Evolutionary conservation across 1,140 invertebrate species (phyloP).

Genomic region (Eriosoma lanigerum): DNA sequence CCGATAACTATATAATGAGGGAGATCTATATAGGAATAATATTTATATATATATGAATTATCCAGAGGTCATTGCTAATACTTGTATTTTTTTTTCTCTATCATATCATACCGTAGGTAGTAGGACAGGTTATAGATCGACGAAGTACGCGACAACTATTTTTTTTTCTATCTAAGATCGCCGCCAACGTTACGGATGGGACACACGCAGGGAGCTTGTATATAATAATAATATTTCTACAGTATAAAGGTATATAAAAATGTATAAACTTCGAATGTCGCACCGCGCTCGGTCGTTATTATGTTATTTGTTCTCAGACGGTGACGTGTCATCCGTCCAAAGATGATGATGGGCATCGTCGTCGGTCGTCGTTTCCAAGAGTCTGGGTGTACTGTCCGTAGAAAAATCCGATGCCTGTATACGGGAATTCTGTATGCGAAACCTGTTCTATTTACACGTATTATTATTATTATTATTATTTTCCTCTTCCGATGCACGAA

Average conservation of each 20-base stretch:
- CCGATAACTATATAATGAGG: too few species aligned
- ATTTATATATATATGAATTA: neutral
- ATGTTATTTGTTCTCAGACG: conserved; percentile 51
- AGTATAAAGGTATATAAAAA: neutral
- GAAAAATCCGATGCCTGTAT: conserved; percentile 54
- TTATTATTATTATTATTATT: conserved; percentile 11
- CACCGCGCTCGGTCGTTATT: conserved; percentile 56
- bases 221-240: neutral
- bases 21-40: too few species aligned
- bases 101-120: conserved; percentile 34
- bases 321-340: conserved; percentile 58
- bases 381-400: conserved; percentile 56
- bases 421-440: conserved; percentile 53
- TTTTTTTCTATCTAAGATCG: conserved; percentile 8
- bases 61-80: conserved; percentile 34
- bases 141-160: conserved; percentile 2
- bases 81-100: neutral
- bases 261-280: conserved; percentile 54
- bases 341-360: conserved; percentile 7
- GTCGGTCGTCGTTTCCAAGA: conserved; percentile 56
- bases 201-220: conserved; percentile 31
- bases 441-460: conserved; percentile 52
- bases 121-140: conserved; percentile 9
- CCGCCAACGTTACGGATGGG: conserved; percentile 20
- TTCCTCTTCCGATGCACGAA: neutral